Evolutionary conservation across 2,888 invertebrate genomes (phyloP).

Genomic region (Agrotis puta): DNA sequence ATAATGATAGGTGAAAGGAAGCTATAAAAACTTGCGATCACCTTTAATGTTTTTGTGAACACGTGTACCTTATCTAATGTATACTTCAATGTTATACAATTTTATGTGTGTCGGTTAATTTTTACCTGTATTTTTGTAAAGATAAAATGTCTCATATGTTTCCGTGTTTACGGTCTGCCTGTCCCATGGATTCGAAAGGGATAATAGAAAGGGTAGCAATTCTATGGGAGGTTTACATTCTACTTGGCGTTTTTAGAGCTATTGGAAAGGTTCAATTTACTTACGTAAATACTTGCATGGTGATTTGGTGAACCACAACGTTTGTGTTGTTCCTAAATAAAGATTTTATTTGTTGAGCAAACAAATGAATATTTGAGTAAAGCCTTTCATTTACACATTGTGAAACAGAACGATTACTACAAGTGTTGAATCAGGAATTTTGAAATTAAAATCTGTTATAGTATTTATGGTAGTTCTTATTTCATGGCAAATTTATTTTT

Average conservation of each 20-base stretch:
- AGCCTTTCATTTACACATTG: neutral
- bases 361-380: neutral
- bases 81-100: conserved; percentile 12
- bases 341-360: neutral
- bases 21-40: neutral
- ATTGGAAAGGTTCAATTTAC: conserved; percentile 26
- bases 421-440: neutral
- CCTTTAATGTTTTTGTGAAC: neutral
- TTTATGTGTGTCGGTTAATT: conserved; percentile 52
- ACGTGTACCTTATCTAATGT: conserved; percentile 12
- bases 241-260: conserved; percentile 27
- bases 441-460: neutral
- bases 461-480: neutral
- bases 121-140: conserved; percentile 57
- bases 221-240: conserved; percentile 40
- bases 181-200: conserved; percentile 50
- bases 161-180: conserved; percentile 49
- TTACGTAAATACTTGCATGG: conserved; percentile 18
- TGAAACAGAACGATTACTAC: neutral
- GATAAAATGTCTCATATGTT: conserved; percentile 57
- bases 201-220: conserved; percentile 52
- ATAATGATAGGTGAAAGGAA: too few relatives aligned
- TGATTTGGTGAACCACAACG: neutral
- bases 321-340: conserved; percentile 1
- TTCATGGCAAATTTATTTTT: neutral